Evolutionary conservation across 2,113 vertebrate genomes (phyloP).

Genomic region (Seriola rivoliana): DNA sequence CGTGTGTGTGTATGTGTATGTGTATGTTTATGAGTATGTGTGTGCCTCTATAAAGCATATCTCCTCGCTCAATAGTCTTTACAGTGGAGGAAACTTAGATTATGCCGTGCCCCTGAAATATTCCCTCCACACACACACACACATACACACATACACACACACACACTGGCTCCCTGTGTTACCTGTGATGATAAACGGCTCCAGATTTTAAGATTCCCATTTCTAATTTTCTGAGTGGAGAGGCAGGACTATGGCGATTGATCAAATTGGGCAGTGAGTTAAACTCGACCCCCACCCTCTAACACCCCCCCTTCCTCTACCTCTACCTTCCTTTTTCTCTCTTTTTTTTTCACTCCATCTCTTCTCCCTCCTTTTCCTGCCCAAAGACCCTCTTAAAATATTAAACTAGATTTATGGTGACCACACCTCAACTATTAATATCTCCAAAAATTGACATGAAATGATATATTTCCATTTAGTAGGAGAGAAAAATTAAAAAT

Average conservation of each 20-base stretch:
- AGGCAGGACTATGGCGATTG: constrained; percentile 85
- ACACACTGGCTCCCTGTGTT: constrained; percentile 45
- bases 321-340: constrained; percentile 35
- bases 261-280: constrained; percentile 85
- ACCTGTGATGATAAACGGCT: constrained; percentile 85
- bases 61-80: constrained; percentile 34
- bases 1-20: constrained; percentile 10
- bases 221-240: constrained; percentile 87
- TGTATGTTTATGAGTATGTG: constrained; percentile 1
- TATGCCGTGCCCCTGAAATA: constrained; percentile 41
- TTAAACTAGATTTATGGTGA: constrained; percentile 88
- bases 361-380: constrained; percentile 54
- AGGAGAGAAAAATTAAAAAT: constrained; percentile 67
- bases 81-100: constrained; percentile 57
- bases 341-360: constrained; percentile 32
- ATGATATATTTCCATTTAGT: constrained; percentile 72
- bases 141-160: constrained; percentile 20
- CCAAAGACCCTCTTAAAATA: constrained; percentile 87
- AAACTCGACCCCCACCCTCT: constrained; percentile 65
- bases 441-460: constrained; percentile 82
- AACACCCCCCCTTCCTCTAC: not conserved
- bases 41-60: constrained; percentile 25
- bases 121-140: constrained; percentile 33
- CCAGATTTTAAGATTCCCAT: constrained; percentile 86
- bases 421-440: constrained; percentile 84